Evolutionary conservation across 2,797 vertebrate genomes (phyloP), one percentile per base, ranked within the genome.

Genomic region (Carapus acus): DNA sequence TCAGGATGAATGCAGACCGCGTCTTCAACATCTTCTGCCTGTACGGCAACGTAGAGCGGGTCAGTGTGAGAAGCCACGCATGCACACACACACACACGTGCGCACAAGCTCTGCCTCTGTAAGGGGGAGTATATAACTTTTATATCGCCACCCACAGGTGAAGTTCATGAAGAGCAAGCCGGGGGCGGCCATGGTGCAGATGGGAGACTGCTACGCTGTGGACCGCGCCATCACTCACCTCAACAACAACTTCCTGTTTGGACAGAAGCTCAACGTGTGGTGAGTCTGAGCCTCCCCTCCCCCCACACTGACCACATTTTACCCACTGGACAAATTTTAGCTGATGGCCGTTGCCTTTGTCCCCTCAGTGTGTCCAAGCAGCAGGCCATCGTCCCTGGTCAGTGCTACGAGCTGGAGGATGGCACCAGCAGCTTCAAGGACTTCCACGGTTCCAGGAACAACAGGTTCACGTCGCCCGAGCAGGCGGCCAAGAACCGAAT

Each of bases 91-190:
- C 9, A 33, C 31, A 33, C 31, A n/a, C n/a, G n/a, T n/a, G n/a
- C n/a, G n/a, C n/a, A n/a, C n/a, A n/a, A n/a, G n/a, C n/a, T n/a
- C n/a, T n/a, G n/a, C n/a, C n/a, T n/a, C n/a, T n/a, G n/a, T n/a
- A n/a, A n/a, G n/a, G n/a, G n/a, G n/a, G n/a, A n/a, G n/a, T n/a
- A n/a, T n/a, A n/a, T n/a, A n/a, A n/a, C n/a, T 4, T 27, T 5
- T 22, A 17, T 41, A 2, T 45, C 13, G 0, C 6, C 17, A 0
- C 7, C 16, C 2, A 1, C 19, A 96, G 93, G 92, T 96, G 47
- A 96, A 97, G 72, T 97, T 96, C 71, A 97, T 97, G 94, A 97
- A 97, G 83, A 96, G 94, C 59, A 97, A 97, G 53, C 94, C 94
- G 0, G 94, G 94, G 0, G 94, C 94, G 0, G 92, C 92, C 51